Evolutionary conservation across 2,113 vertebrate species (phyloP).

Genomic region (Beaufortia kweichowensis): DNA sequence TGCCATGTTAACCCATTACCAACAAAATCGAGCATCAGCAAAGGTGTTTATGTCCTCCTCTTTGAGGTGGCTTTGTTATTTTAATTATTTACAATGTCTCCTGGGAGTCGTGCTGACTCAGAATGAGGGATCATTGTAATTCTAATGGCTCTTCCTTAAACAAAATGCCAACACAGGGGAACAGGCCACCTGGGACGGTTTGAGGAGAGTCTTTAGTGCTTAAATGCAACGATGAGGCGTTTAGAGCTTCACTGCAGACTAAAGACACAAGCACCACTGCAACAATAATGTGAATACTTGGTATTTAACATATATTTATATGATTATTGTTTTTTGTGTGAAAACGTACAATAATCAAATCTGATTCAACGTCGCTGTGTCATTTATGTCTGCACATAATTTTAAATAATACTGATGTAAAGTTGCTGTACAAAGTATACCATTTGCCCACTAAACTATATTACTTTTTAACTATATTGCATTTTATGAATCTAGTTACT

Average conservation of each 20-base stretch:
- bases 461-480: too few species aligned
- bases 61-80: constrained; percentile 41
- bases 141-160: constrained; percentile 29
- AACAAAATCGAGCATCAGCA: constrained; percentile 20
- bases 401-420: too few species aligned
- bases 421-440: too few species aligned
- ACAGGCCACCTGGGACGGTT: constrained; percentile 27
- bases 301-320: too few species aligned
- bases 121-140: constrained; percentile 12
- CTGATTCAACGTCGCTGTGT: too few species aligned
- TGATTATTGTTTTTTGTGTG: too few species aligned
- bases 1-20: neutral
- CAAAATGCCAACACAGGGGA: constrained; percentile 24
- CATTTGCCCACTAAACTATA: too few species aligned
- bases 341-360: too few species aligned
- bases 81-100: constrained; percentile 45
- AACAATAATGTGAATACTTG: neutral
- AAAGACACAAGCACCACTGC: neutral
- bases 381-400: too few species aligned
- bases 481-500: neutral
- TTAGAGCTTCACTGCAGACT: neutral
- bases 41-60: constrained; percentile 25
- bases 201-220: neutral
- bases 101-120: constrained; percentile 19
- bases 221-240: neutral